Evolutionary conservation across 2,113 vertebrate genomes (phyloP), one percentile per base, ranked within the genome.

Genomic region (Solenodon paradoxus): DNA sequence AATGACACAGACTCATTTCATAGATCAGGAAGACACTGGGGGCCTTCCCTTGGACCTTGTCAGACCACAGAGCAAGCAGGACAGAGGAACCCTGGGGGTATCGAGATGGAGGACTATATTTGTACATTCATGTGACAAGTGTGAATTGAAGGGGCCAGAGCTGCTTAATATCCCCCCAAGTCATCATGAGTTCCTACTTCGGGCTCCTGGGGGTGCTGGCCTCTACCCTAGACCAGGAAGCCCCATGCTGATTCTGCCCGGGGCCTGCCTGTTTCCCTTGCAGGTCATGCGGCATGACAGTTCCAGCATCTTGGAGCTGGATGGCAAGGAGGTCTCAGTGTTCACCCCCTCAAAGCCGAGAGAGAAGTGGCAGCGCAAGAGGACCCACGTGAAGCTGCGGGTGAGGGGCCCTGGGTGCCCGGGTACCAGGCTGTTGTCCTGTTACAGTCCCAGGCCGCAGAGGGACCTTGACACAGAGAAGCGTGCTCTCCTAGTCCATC

Each of bases 271-370:
- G 17, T 68, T 22, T 30, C 35, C 38, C 64, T 83, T 88, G 6
- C 95, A 99, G 99, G 99, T 99, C 97, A 99, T 99, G 99, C 99
- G 99, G 66, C 99, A 99, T 0, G 99, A 99, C 97, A 99, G 98
- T 93, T 98, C 99, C 0, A 99, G 99, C 19, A 98, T 99, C 92
- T 92, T 99, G 96, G 99, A 99, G 97, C 99, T 99, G 79, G 99
- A 99, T 0, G 99, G 99, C 68, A 99, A 99, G 96, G 99, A 99
- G 97, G 99, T 99, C 79, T 99, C 99, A 0, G 99, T 99, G 88
- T 99, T 99, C 96, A 99, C 99, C 1, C 99, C 99, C 10, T 99
- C 99, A 30, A 99, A 99, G 98, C 99, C 99, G 4, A 98, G 99
- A 0, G 99, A 99, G 96, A 99, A 99, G 97, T 99, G 99, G 99